Conservation (phyloP, 2,113 vertebrate species). For the Pteropus alecto region DNA sequence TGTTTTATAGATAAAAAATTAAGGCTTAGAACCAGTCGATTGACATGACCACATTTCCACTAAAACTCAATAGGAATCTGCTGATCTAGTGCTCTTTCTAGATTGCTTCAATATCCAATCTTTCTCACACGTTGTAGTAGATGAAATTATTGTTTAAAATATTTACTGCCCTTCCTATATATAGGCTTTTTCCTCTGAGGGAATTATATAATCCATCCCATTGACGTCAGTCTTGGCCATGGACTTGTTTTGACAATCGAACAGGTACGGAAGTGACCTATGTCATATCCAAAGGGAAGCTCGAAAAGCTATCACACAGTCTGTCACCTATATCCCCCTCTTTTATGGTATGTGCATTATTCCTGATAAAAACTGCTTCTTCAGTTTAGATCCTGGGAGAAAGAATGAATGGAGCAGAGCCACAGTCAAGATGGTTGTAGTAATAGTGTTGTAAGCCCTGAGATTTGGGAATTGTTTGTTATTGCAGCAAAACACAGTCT, state of each 20-base stretch:
- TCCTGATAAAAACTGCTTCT: background rate
- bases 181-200: background rate
- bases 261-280: background rate
- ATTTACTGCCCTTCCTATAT: background rate
- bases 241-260: background rate
- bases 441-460: background rate
- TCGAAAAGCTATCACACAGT: background rate
- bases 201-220: background rate
- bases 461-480: background rate
- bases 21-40: background rate
- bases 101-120: background rate
- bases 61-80: background rate
- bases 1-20: background rate
- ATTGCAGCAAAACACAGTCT: background rate
- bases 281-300: background rate
- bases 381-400: background rate
- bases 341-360: background rate
- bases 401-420: background rate
- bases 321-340: background rate
- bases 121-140: background rate
- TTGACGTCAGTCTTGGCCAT: background rate
- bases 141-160: background rate
- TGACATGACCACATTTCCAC: background rate
- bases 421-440: background rate
- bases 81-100: background rate